These are phyloP conservation scores for Pissodes strobi DNA, from an alignment of 1,140 invertebrate genomes.

Conservation along the genomic window DNA sequence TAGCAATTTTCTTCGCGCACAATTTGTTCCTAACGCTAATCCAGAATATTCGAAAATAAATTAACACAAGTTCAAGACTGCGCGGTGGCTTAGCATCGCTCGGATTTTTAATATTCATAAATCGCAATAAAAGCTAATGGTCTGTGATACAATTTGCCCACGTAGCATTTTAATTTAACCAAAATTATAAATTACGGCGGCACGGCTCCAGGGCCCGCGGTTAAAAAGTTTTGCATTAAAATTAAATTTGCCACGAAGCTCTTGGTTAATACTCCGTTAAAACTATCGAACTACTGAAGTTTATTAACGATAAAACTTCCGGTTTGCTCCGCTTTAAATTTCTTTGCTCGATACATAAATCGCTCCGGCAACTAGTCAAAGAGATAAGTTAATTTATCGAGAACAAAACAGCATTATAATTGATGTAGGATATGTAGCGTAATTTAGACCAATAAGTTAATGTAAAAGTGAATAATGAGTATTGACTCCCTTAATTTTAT, in stretches of 20 bases:
- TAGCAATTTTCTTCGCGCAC: not conserved
- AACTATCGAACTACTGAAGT: constrained; percentile 9
- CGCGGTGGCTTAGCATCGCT: not conserved
- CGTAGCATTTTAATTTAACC: constrained; percentile 24
- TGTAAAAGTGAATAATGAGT: no score
- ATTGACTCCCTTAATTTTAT: no score
- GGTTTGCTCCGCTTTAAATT: no score
- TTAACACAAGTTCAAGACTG: constrained; percentile 7
- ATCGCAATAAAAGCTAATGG: constrained; percentile 45
- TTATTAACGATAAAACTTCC: constrained; percentile 5
- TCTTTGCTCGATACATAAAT: no score
- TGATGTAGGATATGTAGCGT: no score
- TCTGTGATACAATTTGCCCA: constrained; percentile 33
- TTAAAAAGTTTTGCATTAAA: constrained; percentile 22
- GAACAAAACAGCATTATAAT: no score
- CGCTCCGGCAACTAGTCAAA: no score
- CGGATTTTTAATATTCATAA: constrained; percentile 46
- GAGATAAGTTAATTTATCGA: no score
- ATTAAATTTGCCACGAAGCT: constrained; percentile 28
- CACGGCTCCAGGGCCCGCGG: not conserved
- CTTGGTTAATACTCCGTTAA: constrained; percentile 15
- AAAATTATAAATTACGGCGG: constrained; percentile 14
- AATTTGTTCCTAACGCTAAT: constrained; percentile 6
- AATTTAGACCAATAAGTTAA: no score
- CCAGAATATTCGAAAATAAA: constrained; percentile 22